Base-by-base conservation (phyloP, 2,113 vertebrate species). In the Prionailurus bengalensis region DNA sequence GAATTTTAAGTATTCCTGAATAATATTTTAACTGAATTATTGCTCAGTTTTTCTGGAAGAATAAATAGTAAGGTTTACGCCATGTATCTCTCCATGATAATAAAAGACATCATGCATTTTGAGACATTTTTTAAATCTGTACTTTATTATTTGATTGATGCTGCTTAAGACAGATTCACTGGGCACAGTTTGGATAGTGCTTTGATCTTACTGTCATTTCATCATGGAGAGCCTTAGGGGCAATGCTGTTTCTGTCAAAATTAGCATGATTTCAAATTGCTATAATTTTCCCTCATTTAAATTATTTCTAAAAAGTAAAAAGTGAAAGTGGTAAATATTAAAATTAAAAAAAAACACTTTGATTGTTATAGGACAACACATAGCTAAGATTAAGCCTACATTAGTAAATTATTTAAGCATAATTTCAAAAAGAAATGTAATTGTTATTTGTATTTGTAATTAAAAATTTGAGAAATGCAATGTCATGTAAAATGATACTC, bases 201-300 rank as follows among this genome's bases (percentile, higher is more conserved):
- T 93, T 90, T 90, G 71, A 90, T 85, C 80, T 84, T n/a, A n/a
- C 25, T 76, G 66, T 82, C 81, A 82, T 70, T 95, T 82, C 39
- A 19, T 76, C 39, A 70, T 13, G 42, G 33, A 87, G 14, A 87
- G 29, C 15, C 74, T 81, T 74, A 53, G 51, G 23, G n/a, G 63
- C 65, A 58, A 61, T 82, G 33, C 33, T 71, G 7, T 85, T 94
- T 90, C 85, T 93, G 61, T 78, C 66, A 81, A 79, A 92, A 86
- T 76, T 51, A 90, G 36, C 25, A 82, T 45, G 27, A 27, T 78
- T 95, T 95, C 53, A 82, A 53, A 78, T 70, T 68, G 45, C 42
- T 82, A n/a, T 39, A 31, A 70, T 86, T 90, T 84, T 83, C 36
- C 42, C 9, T 74, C 13, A 48, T 45, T 81, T 70, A 86, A 92